These are phyloP conservation scores for Leptoteleia sp. DNA, from an alignment of 1,140 invertebrate genomes.

Conservation along the genomic window DNA sequence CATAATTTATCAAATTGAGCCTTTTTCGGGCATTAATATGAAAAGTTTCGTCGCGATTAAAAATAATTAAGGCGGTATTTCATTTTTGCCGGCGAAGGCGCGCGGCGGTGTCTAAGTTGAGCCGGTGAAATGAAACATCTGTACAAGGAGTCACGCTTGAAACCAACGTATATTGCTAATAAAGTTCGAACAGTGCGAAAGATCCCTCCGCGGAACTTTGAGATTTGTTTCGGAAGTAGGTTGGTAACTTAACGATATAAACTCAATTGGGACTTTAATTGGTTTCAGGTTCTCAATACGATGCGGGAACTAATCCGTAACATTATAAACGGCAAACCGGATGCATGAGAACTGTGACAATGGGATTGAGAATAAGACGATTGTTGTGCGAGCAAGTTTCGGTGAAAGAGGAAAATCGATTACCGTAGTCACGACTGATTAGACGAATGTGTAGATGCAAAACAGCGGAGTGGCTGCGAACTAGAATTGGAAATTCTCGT, in stretches of 20 bases:
- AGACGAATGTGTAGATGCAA: constrained; percentile 56
- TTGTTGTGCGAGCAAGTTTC: constrained; percentile 50
- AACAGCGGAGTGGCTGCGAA: constrained; percentile 28
- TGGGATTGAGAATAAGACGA: constrained; percentile 44
- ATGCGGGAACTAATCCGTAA: constrained; percentile 43
- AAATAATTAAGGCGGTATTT: too few relatives aligned
- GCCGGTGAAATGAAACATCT: not conserved
- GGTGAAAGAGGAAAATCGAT: constrained; percentile 48
- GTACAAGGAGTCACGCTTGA: not conserved
- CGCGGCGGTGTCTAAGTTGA: too few relatives aligned
- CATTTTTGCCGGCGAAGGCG: too few relatives aligned
- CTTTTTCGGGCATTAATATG: too few relatives aligned
- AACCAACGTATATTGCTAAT: constrained; percentile 20
- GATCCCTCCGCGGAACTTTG: constrained; percentile 28
- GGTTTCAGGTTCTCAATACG: constrained; percentile 34
- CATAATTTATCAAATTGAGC: too few relatives aligned
- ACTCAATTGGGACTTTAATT: constrained; percentile 51
- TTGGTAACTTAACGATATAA: constrained; percentile 48
- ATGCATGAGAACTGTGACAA: constrained; percentile 27
- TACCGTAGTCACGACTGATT: constrained; percentile 48
- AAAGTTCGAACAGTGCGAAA: constrained; percentile 10
- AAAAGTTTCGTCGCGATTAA: too few relatives aligned
- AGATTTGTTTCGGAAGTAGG: constrained; percentile 43
- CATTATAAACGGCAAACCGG: constrained; percentile 38
- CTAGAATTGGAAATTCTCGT: constrained; percentile 49